phyloP scores from a whole-genome alignment of 2,888 invertebrate species.

The Sesamia inferens region DNA sequence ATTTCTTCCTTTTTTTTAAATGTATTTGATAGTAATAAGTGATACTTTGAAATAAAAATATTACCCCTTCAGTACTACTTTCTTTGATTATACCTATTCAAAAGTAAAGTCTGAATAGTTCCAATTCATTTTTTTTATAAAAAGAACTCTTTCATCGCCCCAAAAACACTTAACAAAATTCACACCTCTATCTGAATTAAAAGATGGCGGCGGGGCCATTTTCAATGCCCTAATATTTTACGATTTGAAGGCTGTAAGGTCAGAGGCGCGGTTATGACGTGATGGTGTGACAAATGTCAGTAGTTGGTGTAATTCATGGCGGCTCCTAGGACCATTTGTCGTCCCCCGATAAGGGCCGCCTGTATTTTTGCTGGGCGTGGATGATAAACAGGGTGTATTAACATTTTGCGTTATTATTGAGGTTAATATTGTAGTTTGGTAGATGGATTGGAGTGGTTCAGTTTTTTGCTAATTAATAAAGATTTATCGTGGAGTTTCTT shows the following conservation, averaged over 20 bases:
- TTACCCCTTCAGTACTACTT: neutral
- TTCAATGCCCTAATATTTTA: conserved; percentile 49
- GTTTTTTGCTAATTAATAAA: conserved; percentile 16
- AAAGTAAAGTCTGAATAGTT: conserved; percentile 7
- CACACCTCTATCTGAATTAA: conserved; percentile 27
- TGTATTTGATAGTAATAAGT: neutral
- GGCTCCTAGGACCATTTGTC: conserved; percentile 75
- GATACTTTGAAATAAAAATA: neutral
- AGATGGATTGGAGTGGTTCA: neutral
- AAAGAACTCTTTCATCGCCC: conserved; percentile 7
- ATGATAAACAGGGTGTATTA: conserved; percentile 48
- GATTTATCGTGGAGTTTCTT: neutral
- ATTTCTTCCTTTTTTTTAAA: neutral
- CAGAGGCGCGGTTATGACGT: conserved; percentile 72
- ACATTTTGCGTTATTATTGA: conserved; percentile 17
- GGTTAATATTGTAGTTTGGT: conserved; percentile 12
- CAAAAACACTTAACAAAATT: conserved; percentile 28
- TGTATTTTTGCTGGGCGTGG: conserved; percentile 58
- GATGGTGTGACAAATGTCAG: conserved; percentile 78
- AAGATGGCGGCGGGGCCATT: conserved; percentile 26
- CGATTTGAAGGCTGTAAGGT: conserved; percentile 57
- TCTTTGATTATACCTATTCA: neutral
- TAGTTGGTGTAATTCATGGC: conserved; percentile 76
- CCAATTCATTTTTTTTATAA: neutral
- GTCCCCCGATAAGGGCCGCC: conserved; percentile 68